Conservation (phyloP, 1,140 invertebrate species). For the Monochamus saltuarius region DNA sequence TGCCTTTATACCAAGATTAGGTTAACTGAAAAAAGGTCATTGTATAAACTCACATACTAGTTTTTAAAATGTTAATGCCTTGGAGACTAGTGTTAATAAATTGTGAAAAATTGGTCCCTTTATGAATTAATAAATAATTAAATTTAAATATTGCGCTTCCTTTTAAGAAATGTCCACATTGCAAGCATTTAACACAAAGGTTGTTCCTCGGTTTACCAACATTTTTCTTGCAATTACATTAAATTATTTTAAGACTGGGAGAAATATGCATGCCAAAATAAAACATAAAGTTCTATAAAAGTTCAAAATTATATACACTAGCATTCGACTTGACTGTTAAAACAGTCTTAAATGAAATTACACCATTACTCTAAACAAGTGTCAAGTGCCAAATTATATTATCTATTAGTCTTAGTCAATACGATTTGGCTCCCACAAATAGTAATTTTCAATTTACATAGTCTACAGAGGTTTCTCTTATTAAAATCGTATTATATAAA, state of each 20-base stretch:
- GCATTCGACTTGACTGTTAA: conserved; percentile 2
- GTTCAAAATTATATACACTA: not conserved
- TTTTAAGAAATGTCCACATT: too few species aligned
- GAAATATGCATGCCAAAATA: conserved; percentile 19
- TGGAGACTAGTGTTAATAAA: too few species aligned
- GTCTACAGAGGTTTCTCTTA: conserved; percentile 15
- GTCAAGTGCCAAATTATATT: conserved; percentile 9
- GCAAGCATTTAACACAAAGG: too few species aligned
- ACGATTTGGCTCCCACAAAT: conserved; percentile 15
- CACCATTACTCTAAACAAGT: conserved; percentile 15
- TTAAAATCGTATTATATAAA: conserved; percentile 17
- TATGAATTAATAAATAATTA: too few species aligned
- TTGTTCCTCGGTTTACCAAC: too few species aligned
- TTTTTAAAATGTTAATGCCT: too few species aligned
- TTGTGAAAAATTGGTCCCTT: too few species aligned
- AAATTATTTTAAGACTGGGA: not conserved
- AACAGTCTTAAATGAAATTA: conserved; percentile 14
- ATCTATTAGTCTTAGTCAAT: not conserved
- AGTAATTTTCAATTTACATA: conserved; percentile 19
- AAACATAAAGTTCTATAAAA: conserved; percentile 8
- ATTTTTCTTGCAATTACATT: too few species aligned
- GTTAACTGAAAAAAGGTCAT: too few species aligned
- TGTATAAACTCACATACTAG: too few species aligned
- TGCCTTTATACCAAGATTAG: too few species aligned
- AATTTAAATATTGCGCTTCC: too few species aligned